Evolutionary conservation across 1,140 invertebrate genomes (phyloP).

Genomic region (Trichonephila inaurata): DNA sequence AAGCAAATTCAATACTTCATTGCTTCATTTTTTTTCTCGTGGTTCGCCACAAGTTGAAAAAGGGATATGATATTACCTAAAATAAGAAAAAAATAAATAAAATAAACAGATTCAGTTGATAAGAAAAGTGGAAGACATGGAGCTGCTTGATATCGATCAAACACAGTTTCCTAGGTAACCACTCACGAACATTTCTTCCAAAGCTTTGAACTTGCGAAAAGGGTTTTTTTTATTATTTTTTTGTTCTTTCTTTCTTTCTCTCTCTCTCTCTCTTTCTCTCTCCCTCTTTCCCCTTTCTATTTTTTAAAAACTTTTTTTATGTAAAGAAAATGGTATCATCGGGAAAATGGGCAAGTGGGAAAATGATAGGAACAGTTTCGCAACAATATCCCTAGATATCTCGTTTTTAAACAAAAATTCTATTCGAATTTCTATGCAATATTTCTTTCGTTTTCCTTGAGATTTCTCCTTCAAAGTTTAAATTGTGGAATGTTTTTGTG

Average conservation of each 20-base stretch:
- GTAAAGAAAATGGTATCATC: constrained; percentile 64
- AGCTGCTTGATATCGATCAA: constrained; percentile 67
- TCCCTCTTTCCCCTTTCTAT: not conserved
- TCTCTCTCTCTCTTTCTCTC: not conserved
- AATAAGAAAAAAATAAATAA: constrained; percentile 50
- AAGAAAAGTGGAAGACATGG: constrained; percentile 63
- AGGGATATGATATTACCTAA: constrained; percentile 44
- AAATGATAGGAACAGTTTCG: constrained; percentile 68
- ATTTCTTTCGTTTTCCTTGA: constrained; percentile 25
- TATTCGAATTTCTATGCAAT: constrained; percentile 51
- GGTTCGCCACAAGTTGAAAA: constrained; percentile 48
- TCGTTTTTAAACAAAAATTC: constrained; percentile 64
- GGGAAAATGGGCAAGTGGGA: constrained; percentile 59
- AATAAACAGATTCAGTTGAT: constrained; percentile 65
- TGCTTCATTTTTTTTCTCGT: constrained; percentile 29
- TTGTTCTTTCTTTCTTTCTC: not conserved
- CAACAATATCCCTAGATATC: constrained; percentile 64
- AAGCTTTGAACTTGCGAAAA: constrained; percentile 73
- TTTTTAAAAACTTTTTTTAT: constrained; percentile 35
- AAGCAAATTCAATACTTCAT: constrained; percentile 32
- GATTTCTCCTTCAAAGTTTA: constrained; percentile 14
- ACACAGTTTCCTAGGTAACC: constrained; percentile 68
- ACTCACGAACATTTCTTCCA: constrained; percentile 72
- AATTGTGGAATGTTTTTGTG: constrained; percentile 5
- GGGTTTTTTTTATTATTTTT: constrained; percentile 26